Evolutionary conservation across 2,888 invertebrate genomes (phyloP), one percentile per base, ranked within the genome.

Genomic region (Ormyrus pomaceus): DNA sequence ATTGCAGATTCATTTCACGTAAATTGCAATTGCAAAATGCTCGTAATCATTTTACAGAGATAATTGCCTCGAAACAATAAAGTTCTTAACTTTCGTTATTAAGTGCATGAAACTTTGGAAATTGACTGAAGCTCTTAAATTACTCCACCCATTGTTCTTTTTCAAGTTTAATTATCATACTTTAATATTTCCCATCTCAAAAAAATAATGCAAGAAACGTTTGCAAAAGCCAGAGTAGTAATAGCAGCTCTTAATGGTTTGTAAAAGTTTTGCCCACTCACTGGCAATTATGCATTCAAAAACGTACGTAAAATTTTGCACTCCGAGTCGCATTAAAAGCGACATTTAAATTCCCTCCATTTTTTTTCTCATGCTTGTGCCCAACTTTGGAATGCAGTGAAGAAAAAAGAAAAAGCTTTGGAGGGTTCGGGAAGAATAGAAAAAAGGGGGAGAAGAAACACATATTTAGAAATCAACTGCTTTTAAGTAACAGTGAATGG

Each of bases 401-500:
- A 45, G 11, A 69, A 50, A 53, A 56, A 59, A 19, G 13, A 59
- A 75, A 79, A 53, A 59, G 13, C 72, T 59, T 46, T 56, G 53
- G 50, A 45, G 45, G 61, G 48, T 6, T 19, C 7, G 59, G 77
- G 71, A 68, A 64, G 75, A 69, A 71, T 70, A 82, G 77, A 82
- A 78, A 83, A 51, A 82, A 81, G 73, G 73, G 76, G 79, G 74
- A 45, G 50, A 56, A 65, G 61, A 68, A 80, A 77, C 71, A 79
- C 81, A 81, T 75, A 78, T 76, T 81, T 73, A 68, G 68, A 82
- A 77, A 83, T 82, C 82, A 83, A 83, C 82, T 83, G 80, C 81
- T 77, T 83, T 84, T 82, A 82, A 84, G 84, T 83, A 85, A 84
- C 85, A 86, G 86, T 85, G 83, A 81, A 73, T 80, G 81, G 81